Conservation (phyloP, 2,888 invertebrate species). For the Rhingia rostrata region DNA sequence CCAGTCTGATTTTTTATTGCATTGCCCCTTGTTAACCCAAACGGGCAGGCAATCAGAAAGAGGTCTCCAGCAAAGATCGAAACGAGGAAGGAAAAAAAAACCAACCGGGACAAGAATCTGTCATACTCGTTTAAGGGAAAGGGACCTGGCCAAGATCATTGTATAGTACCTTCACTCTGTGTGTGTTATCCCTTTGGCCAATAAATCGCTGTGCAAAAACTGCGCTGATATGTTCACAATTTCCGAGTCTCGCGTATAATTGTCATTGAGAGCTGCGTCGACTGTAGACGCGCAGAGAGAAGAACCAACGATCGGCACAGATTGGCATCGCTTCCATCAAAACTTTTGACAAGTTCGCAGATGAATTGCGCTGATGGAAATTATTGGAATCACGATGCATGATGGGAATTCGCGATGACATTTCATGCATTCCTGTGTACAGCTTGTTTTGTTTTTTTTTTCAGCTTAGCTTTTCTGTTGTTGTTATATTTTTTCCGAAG, state of each 20-base stretch:
- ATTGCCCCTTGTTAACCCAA: conserved; percentile 43
- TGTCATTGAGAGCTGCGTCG: conserved; percentile 67
- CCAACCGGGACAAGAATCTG: conserved; percentile 57
- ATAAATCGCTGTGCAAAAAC: conserved; percentile 43
- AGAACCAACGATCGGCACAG: conserved; percentile 51
- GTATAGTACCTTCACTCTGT: conserved; percentile 44
- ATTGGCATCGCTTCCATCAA: conserved; percentile 75
- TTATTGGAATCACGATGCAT: conserved; percentile 75
- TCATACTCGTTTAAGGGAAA: conserved; percentile 68
- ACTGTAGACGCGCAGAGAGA: conserved; percentile 33
- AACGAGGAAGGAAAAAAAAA: conserved; percentile 11
- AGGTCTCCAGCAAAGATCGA: conserved; percentile 48
- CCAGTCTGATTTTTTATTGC: conserved; percentile 38
- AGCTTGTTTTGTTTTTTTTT: conserved; percentile 49
- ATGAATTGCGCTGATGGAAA: conserved; percentile 74
- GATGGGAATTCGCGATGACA: conserved; percentile 75
- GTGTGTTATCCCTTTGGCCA: conserved; percentile 65
- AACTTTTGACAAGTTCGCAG: conserved; percentile 75
- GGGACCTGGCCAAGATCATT: conserved; percentile 60
- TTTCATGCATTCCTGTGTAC: conserved; percentile 70
- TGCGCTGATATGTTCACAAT: conserved; percentile 73
- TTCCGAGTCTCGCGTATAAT: conserved; percentile 73
- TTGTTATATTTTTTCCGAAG: conserved; percentile 26
- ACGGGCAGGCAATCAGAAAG: conserved; percentile 70
- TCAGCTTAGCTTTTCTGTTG: not conserved